Evolutionary conservation across 2,113 vertebrate species (phyloP).

Genomic region (Periophthalmodon schlosseri): DNA sequence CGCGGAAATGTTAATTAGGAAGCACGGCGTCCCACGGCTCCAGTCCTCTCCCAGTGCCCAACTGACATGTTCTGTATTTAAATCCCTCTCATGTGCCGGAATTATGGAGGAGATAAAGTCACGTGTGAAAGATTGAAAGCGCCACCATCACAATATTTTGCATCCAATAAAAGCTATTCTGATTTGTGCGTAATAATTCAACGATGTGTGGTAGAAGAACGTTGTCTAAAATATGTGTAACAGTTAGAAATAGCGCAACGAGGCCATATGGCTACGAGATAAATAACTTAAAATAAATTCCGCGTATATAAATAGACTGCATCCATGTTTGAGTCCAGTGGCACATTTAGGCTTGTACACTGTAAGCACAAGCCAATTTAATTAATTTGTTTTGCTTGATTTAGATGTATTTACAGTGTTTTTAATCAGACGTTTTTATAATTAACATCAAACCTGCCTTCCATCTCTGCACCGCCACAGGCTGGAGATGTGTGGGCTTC

Average conservation of each 20-base stretch:
- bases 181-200: background rate
- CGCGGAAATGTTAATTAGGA: slow-evolving; percentile 77
- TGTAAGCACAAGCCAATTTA: slow-evolving; percentile 33
- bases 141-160: slow-evolving; percentile 45
- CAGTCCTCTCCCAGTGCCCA: slow-evolving; percentile 61
- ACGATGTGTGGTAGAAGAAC: slow-evolving; percentile 14
- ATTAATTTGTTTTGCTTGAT: slow-evolving; percentile 27
- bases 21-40: slow-evolving; percentile 71
- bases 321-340: slow-evolving; percentile 31
- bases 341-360: slow-evolving; percentile 31
- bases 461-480: slow-evolving; percentile 29
- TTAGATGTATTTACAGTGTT: slow-evolving; percentile 36
- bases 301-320: slow-evolving; percentile 6
- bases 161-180: slow-evolving; percentile 32
- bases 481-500: slow-evolving; percentile 12
- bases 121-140: slow-evolving; percentile 60
- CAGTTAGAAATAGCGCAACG: slow-evolving; percentile 9
- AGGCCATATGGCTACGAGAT: slow-evolving; percentile 22
- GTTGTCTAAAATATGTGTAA: slow-evolving; percentile 44
- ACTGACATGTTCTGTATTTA: slow-evolving; percentile 73
- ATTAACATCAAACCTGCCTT: slow-evolving; percentile 53
- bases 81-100: slow-evolving; percentile 75
- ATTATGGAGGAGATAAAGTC: slow-evolving; percentile 67
- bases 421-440: slow-evolving; percentile 37
- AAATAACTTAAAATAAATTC: slow-evolving; percentile 36